Percentiles rank a stretch among this genome's conserved stretches.
These are phyloP conservation scores for Lepus timidus DNA, from an alignment of 2,113 vertebrate species.

Conservation along the genomic window DNA sequence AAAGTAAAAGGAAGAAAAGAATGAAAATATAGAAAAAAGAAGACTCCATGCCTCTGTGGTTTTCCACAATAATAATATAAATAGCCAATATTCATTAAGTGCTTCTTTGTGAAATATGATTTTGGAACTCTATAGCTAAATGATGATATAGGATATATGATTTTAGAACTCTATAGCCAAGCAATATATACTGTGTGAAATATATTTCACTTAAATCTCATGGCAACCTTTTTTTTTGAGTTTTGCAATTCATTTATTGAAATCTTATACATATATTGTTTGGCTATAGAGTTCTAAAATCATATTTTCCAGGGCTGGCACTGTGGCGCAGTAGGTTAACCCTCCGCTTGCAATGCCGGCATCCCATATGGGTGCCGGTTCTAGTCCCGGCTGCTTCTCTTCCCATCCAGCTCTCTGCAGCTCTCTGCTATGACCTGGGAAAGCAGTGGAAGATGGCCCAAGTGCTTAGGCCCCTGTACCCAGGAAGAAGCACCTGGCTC, in stretches of 20 bases:
- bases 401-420: too few species aligned
- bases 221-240: conserved; percentile 56
- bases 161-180: conserved; percentile 81
- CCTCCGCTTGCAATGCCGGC: too few species aligned
- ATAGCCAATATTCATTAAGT: conserved; percentile 7
- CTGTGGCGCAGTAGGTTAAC: too few species aligned
- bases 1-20: background rate
- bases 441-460: too few species aligned
- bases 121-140: too few species aligned
- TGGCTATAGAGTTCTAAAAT: conserved; percentile 80
- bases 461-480: too few species aligned
- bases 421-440: too few species aligned
- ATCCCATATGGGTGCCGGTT: too few species aligned
- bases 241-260: conserved; percentile 85
- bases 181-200: conserved; percentile 68
- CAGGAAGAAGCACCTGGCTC: too few species aligned
- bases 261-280: conserved; percentile 83
- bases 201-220: conserved; percentile 42
- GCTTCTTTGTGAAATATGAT: background rate
- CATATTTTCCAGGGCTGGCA: too few species aligned
- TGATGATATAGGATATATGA: background rate
- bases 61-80: conserved; percentile 14
- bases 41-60: background rate
- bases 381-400: too few species aligned
- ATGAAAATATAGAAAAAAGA: conserved; percentile 21